Evolutionary conservation across 2,888 invertebrate species (phyloP).

Genomic region (Sarcophaga variegata): DNA sequence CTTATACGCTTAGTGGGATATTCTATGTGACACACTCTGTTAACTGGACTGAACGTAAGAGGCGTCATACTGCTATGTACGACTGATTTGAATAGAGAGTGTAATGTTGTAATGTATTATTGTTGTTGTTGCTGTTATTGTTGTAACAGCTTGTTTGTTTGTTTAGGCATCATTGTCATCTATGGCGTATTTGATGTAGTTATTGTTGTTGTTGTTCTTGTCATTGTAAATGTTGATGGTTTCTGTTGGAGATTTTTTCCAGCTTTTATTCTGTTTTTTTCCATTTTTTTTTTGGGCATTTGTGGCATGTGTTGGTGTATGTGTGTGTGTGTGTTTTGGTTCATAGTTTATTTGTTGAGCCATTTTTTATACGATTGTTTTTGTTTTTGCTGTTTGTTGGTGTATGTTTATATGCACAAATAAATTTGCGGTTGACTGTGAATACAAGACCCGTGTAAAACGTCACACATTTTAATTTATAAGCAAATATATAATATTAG

Average conservation of each 20-base stretch:
- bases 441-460: conserved; percentile 52
- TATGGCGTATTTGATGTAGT: not conserved
- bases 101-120: not conserved
- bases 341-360: conserved; percentile 36
- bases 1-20: conserved; percentile 49
- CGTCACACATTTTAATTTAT: conserved; percentile 57
- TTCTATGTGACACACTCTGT: not conserved
- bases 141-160: conserved; percentile 16
- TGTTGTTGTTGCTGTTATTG: not conserved
- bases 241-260: conserved; percentile 22
- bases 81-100: not conserved
- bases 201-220: not conserved
- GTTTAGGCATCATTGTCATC: conserved; percentile 50
- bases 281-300: not conserved
- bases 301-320: not conserved
- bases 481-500: conserved; percentile 54
- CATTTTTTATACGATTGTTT: not conserved
- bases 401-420: conserved; percentile 38
- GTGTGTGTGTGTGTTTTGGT: conserved; percentile 8
- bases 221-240: conserved; percentile 25
- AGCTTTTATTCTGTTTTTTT: not conserved
- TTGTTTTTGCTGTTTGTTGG: not conserved
- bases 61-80: not conserved
- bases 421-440: conserved; percentile 65
- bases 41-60: not conserved